Conservation (phyloP, 2,797 vertebrate species). For the Phrynocephalus vlangalii region DNA sequence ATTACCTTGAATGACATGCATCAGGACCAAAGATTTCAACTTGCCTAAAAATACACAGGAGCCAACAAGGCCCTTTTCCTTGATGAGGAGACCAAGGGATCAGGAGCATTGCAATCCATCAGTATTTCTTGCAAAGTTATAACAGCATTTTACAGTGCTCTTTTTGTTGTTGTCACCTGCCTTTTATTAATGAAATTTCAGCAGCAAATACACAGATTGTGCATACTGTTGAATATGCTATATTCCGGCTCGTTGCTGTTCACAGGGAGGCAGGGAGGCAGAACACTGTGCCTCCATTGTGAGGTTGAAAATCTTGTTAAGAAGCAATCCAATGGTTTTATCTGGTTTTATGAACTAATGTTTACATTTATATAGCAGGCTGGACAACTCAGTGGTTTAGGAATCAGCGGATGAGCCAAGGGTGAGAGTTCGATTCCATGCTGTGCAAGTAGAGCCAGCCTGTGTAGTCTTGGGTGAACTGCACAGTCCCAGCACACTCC, state of each 20-base stretch:
- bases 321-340: not conserved
- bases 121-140: not conserved
- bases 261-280: no score
- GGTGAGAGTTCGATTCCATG: no score
- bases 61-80: not conserved
- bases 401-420: no score
- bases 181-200: not conserved
- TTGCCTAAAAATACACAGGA: not conserved
- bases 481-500: no score
- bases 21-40: constrained; percentile 3
- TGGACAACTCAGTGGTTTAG: no score
- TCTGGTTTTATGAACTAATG: no score
- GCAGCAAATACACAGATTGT: not conserved
- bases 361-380: no score
- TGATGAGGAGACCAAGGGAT: not conserved
- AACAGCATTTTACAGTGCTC: not conserved
- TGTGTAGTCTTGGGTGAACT: no score
- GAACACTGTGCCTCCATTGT: not conserved
- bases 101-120: not conserved
- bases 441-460: no score
- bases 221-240: not conserved
- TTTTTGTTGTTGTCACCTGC: not conserved
- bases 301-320: not conserved
- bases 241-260: no score
- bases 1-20: constrained; percentile 12